These are phyloP conservation scores for Cricetomys ansorgei DNA, from an alignment of 2,113 vertebrate genomes.

Conservation along the genomic window DNA sequence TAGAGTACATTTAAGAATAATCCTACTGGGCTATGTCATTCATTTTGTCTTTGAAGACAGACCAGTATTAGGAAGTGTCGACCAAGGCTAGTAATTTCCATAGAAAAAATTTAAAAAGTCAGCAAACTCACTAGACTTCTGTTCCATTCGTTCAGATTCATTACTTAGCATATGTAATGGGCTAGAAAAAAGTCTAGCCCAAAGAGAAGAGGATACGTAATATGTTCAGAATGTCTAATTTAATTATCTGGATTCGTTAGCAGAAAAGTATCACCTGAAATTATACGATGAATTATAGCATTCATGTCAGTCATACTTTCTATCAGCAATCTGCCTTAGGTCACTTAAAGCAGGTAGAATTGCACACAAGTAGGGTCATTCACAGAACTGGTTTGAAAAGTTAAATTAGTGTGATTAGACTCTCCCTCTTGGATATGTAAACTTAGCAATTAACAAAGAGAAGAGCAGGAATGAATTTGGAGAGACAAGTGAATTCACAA, in stretches of 20 bases:
- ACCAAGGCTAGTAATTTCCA: neutral
- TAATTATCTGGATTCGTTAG: neutral
- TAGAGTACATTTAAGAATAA: constrained; percentile 71
- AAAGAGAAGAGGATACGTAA: neutral
- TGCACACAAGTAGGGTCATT: neutral
- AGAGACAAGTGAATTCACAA: neutral
- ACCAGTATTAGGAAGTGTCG: constrained; percentile 48
- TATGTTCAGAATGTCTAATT: constrained; percentile 10
- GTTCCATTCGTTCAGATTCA: neutral
- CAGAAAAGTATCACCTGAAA: neutral
- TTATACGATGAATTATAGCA: neutral
- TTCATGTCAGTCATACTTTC: neutral
- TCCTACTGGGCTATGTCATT: constrained; percentile 48
- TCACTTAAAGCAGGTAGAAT: neutral
- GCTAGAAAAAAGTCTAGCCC: constrained; percentile 11
- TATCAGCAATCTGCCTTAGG: neutral
- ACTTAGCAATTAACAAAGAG: neutral
- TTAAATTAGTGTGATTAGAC: neutral
- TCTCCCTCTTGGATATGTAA: neutral
- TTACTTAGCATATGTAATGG: neutral
- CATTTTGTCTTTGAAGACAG: constrained; percentile 8
- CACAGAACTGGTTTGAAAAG: neutral
- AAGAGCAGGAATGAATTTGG: neutral
- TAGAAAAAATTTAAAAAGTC: neutral
- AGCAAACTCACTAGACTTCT: neutral